These are phyloP conservation scores for Oscheius onirici DNA, from an alignment of 2,888 invertebrate species.

Conservation along the genomic window DNA sequence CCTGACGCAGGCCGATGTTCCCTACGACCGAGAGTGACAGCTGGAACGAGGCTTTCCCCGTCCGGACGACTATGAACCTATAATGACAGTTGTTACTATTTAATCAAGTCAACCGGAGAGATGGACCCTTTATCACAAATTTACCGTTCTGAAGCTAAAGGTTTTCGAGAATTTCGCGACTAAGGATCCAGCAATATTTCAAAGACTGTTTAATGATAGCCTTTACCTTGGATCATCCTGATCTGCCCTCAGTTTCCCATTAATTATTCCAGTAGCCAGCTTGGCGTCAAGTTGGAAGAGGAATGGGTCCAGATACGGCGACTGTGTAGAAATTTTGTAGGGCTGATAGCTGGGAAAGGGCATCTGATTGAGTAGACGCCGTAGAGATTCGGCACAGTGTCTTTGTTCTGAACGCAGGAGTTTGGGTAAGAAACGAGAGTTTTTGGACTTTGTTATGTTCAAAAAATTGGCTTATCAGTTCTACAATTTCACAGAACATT, in stretches of 20 bases:
- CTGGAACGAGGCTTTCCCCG: constrained; percentile 12
- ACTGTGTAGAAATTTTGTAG: constrained; percentile 20
- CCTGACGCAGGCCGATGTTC: constrained; percentile 20
- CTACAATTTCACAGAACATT: too few relatives aligned
- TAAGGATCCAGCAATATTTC: too few relatives aligned
- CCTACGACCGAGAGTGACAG: constrained; percentile 14
- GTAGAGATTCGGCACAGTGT: constrained; percentile 11
- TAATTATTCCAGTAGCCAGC: constrained; percentile 5
- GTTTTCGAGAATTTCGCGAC: too few relatives aligned
- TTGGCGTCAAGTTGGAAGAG: constrained; percentile 50
- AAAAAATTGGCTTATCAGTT: too few relatives aligned
- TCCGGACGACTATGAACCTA: constrained; percentile 11
- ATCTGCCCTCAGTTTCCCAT: constrained; percentile 19
- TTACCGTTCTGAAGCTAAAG: too few relatives aligned
- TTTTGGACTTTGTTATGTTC: background rate
- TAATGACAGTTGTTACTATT: background rate
- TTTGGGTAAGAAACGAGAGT: too few relatives aligned
- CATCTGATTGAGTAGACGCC: constrained; percentile 13
- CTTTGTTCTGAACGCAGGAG: constrained; percentile 1
- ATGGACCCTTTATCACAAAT: too few relatives aligned
- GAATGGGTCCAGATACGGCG: constrained; percentile 52
- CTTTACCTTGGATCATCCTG: constrained; percentile 16
- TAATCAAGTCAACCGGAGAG: background rate
- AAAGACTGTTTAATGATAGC: background rate
- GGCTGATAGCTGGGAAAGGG: constrained; percentile 26